A percentile compares a stretch with the other conserved stretches of the same genome.
These are phyloP conservation scores for Hipparchia sbordonii DNA, from an alignment of 2,888 invertebrate species.

Conservation along the genomic window DNA sequence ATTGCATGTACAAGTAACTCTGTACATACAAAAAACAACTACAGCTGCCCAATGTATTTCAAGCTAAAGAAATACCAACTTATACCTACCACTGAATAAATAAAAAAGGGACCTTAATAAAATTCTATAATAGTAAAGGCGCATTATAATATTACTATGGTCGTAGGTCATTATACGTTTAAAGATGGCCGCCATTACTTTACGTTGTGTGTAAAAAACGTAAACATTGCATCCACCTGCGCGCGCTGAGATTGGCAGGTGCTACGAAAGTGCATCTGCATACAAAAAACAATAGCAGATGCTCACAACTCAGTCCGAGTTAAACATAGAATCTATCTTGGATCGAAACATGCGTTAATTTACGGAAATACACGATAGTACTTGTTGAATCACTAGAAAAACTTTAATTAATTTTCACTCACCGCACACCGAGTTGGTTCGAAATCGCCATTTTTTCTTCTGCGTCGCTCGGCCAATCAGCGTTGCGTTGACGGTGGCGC, in stretches of 20 bases:
- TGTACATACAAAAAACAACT: neutral
- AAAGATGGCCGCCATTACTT: slow-evolving; percentile 33
- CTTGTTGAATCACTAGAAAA: too few species aligned
- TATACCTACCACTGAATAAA: slow-evolving; percentile 2
- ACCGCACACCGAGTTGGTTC: too few species aligned
- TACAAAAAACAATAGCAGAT: slow-evolving; percentile 21
- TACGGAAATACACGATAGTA: too few species aligned
- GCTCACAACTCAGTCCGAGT: slow-evolving; percentile 1
- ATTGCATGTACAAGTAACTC: too few species aligned
- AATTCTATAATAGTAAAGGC: slow-evolving; percentile 21
- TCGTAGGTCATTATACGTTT: slow-evolving; percentile 30
- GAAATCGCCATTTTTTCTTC: too few species aligned
- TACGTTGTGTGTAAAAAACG: slow-evolving; percentile 56
- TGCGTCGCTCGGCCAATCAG: too few species aligned
- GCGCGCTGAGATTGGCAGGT: slow-evolving; percentile 78
- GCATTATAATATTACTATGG: slow-evolving; percentile 30
- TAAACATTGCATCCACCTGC: slow-evolving; percentile 73
- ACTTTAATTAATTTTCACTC: too few species aligned
- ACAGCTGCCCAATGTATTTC: slow-evolving; percentile 9
- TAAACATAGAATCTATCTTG: slow-evolving; percentile 1
- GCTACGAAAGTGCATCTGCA: slow-evolving; percentile 66
- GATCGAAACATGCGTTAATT: too few species aligned
- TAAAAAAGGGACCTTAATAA: slow-evolving; percentile 13
- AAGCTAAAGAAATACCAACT: neutral
- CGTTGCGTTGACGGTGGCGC: too few species aligned